Evolutionary conservation across 2,797 vertebrate genomes (phyloP).

Genomic region (Cyclura pinguis): DNA sequence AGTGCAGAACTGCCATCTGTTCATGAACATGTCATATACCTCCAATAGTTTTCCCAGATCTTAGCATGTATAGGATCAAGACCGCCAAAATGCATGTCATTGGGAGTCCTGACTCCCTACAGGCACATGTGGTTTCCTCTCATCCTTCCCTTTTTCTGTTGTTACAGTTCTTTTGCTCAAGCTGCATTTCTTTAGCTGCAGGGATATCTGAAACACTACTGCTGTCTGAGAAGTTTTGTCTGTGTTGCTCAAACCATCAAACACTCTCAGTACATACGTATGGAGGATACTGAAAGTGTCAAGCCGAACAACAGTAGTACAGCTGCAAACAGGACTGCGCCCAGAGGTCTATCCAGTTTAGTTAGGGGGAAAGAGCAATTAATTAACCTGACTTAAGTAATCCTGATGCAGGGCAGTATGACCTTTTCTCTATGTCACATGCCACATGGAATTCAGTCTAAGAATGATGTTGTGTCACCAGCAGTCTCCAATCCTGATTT

Average conservation of each 20-base stretch:
- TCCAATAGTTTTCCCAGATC: neutral
- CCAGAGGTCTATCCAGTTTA: conserved; percentile 77
- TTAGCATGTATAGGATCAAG: neutral
- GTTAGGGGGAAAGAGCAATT: conserved; percentile 74
- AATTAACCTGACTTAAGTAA: conserved; percentile 80
- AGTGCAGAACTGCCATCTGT: conserved; percentile 51
- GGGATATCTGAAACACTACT: neutral
- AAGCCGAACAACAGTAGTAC: conserved; percentile 53
- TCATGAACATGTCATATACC: conserved; percentile 37
- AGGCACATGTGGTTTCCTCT: neutral
- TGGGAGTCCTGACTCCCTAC: neutral
- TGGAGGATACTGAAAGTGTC: conserved; percentile 21
- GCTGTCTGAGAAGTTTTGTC: conserved; percentile 31
- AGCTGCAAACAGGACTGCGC: conserved; percentile 70
- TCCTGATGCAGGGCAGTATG: conserved; percentile 76
- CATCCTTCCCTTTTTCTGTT: neutral
- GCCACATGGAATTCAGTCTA: conserved; percentile 75
- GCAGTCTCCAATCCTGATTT: conserved; percentile 64
- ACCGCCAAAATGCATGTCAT: neutral
- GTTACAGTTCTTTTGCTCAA: conserved; percentile 1
- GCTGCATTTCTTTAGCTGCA: neutral
- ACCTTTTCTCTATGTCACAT: conserved; percentile 81
- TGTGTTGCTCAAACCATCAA: conserved; percentile 21
- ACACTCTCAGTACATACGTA: neutral
- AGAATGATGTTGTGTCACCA: conserved; percentile 65